Evolutionary conservation across 2,113 vertebrate species (phyloP).

Genomic region (Cyprinodon brontotheroides): DNA sequence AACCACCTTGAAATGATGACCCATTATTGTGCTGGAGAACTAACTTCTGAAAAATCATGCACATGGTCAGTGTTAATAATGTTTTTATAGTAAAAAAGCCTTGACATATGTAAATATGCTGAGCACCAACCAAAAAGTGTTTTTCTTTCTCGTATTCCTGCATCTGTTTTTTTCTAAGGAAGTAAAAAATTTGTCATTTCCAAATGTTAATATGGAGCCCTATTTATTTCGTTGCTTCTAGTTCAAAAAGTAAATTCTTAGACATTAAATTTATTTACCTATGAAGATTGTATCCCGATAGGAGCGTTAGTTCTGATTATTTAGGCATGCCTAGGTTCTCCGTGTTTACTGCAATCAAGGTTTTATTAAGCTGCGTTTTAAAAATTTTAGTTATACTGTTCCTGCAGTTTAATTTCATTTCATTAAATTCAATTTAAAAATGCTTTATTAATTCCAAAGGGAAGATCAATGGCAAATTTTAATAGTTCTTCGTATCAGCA

Average conservation of each 20-base stretch:
- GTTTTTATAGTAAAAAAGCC: constrained; percentile 46
- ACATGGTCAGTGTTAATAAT: constrained; percentile 39
- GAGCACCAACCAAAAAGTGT: constrained; percentile 1
- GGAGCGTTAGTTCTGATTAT: not conserved
- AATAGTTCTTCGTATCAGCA: not conserved
- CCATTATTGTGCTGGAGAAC: constrained; percentile 46
- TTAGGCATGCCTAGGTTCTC: not conserved
- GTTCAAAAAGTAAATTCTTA: not conserved
- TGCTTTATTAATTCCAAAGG: too few relatives aligned
- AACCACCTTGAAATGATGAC: constrained; percentile 55
- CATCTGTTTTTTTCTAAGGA: constrained; percentile 21
- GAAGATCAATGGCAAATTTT: not conserved
- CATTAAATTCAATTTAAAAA: too few relatives aligned
- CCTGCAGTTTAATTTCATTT: not conserved
- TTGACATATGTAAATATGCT: constrained; percentile 24
- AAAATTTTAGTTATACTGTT: not conserved
- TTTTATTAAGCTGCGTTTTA: not conserved
- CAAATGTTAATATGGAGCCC: not conserved
- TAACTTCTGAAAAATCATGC: constrained; percentile 7
- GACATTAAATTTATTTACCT: not conserved
- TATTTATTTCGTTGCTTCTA: not conserved
- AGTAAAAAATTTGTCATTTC: not conserved
- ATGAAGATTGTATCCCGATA: too few relatives aligned
- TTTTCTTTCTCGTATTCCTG: constrained; percentile 21
- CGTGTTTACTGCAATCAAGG: not conserved